Conservation (phyloP, 2,888 invertebrate species). For the Oscheius onirici region DNA sequence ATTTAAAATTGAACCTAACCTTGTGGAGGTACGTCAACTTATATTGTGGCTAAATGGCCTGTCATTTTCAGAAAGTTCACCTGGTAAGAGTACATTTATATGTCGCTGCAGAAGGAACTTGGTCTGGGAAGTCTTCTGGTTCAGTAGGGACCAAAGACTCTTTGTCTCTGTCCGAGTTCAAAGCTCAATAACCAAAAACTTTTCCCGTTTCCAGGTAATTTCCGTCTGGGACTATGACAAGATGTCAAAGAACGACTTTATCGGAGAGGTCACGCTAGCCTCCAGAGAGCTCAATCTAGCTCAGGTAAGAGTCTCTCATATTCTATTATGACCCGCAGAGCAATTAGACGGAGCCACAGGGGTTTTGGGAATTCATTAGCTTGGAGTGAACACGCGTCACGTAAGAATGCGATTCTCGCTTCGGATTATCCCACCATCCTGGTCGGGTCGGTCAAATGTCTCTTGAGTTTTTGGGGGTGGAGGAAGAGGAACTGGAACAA, state of each 20-base stretch:
- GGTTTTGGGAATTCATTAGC: not conserved
- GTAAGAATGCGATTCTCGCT: too few relatives aligned
- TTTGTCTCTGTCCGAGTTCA: too few relatives aligned
- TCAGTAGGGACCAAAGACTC: not conserved
- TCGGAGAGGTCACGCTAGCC: conserved; percentile 63
- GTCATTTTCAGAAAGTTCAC: conserved; percentile 25
- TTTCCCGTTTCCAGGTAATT: conserved; percentile 47
- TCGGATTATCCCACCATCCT: too few relatives aligned
- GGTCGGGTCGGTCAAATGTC: too few relatives aligned
- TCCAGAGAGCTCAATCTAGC: conserved; percentile 58
- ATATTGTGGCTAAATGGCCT: not conserved
- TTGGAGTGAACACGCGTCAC: too few relatives aligned
- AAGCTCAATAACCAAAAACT: conserved; percentile 21
- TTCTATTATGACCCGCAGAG: not conserved
- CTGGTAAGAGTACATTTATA: not conserved
- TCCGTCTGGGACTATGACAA: conserved; percentile 71
- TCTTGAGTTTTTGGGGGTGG: too few relatives aligned
- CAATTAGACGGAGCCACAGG: not conserved
- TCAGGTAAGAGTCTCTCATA: conserved; percentile 33
- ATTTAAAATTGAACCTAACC: conserved; percentile 68
- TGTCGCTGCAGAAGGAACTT: not conserved
- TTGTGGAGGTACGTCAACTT: conserved; percentile 55
- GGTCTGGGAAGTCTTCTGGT: not conserved
- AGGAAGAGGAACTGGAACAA: too few relatives aligned
- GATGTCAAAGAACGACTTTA: conserved; percentile 71